Evolutionary conservation across 2,888 invertebrate species (phyloP).

Genomic region (Amiota mariae): DNA sequence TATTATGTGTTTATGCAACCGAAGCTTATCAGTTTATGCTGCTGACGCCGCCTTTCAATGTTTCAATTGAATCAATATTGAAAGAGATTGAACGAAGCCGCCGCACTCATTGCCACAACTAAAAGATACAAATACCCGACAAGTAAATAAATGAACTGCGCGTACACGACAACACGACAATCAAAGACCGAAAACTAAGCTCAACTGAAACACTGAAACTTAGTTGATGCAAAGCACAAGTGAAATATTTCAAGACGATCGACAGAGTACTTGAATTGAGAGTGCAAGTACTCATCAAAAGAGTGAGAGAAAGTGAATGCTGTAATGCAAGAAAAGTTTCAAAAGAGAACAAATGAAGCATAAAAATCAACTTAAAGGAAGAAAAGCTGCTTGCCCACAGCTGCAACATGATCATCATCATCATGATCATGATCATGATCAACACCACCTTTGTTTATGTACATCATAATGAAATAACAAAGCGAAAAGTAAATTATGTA

Average conservation of each 20-base stretch:
- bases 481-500: constrained; percentile 19
- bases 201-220: no score
- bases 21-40: background rate
- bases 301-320: background rate
- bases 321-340: background rate
- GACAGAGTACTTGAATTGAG: no score
- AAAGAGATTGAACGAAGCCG: background rate
- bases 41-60: no score
- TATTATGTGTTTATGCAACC: background rate
- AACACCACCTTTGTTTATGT: constrained; percentile 20
- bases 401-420: background rate
- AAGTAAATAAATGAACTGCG: background rate
- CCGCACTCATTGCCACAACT: background rate
- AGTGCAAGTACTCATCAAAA: no score
- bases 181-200: constrained; percentile 7
- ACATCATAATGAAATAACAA: constrained; percentile 9
- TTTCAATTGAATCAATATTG: no score
- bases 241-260: background rate
- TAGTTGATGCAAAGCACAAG: background rate
- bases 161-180: background rate
- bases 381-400: background rate
- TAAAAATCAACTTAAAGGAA: constrained; percentile 12
- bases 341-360: background rate
- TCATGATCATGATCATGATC: constrained; percentile 30
- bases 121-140: background rate